These are phyloP conservation scores for Charina bottae DNA, from an alignment of 2,113 vertebrate species.

Conservation along the genomic window DNA sequence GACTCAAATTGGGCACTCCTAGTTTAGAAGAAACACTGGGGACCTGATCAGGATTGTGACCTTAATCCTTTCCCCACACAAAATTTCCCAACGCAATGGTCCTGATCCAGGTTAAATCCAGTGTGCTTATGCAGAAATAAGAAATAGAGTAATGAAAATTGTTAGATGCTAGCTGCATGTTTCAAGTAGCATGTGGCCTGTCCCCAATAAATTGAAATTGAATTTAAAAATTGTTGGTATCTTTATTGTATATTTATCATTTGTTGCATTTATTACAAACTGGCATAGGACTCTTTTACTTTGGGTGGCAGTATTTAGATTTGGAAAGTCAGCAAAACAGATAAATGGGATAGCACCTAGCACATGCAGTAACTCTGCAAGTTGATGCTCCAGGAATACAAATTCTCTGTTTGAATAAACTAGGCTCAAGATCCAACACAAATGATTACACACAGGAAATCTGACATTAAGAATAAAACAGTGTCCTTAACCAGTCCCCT, in stretches of 20 bases:
- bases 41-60: background rate
- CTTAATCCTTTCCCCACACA: background rate
- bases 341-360: slow-evolving; percentile 4
- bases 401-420: slow-evolving; percentile 33
- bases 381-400: background rate
- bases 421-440: slow-evolving; percentile 25
- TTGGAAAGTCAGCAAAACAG: slow-evolving; percentile 1
- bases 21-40: background rate
- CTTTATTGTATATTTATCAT: background rate
- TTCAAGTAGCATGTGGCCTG: background rate
- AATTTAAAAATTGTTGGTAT: background rate
- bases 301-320: background rate
- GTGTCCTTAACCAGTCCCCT: slow-evolving; percentile 48
- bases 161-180: background rate
- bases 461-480: slow-evolving; percentile 41
- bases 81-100: background rate
- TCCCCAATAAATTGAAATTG: background rate
- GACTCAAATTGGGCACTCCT: background rate
- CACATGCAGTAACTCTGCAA: background rate
- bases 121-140: background rate
- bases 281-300: background rate
- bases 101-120: background rate
- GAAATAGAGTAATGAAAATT: background rate
- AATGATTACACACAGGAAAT: slow-evolving; percentile 41
- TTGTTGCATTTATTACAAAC: background rate